Percentiles rank a stretch among this genome's conserved stretches.
phyloP scores from a whole-genome alignment of 2,888 invertebrate species.

The Nymphalis polychloros region DNA sequence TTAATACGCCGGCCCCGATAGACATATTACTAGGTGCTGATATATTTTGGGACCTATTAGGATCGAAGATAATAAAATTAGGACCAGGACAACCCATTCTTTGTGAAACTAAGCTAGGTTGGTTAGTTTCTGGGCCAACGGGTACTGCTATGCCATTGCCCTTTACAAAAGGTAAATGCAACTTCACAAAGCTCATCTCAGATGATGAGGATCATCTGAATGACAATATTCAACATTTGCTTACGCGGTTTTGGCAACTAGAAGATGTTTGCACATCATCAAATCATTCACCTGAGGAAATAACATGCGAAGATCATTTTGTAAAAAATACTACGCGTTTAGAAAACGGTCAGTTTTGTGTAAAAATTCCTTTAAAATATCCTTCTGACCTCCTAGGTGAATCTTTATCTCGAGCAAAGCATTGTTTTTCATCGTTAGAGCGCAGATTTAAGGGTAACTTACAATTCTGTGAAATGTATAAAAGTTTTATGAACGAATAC shows the following conservation, averaged over 20 bases:
- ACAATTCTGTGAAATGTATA: background rate
- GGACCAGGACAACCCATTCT: constrained; percentile 1
- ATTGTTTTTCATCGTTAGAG: constrained; percentile 23
- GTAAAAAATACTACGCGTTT: constrained; percentile 33
- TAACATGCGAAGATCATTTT: constrained; percentile 35
- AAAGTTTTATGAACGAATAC: constrained; percentile 1
- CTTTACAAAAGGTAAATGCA: no score
- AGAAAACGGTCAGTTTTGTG: constrained; percentile 35
- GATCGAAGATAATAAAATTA: constrained; percentile 6
- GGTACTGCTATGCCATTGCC: no score
- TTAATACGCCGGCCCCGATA: constrained; percentile 1
- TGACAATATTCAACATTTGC: background rate
- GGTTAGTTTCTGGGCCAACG: no score
- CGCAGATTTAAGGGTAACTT: constrained; percentile 2
- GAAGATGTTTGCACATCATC: constrained; percentile 6
- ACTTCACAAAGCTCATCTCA: no score
- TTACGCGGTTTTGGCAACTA: constrained; percentile 2
- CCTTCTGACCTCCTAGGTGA: constrained; percentile 32
- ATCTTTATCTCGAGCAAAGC: constrained; percentile 23
- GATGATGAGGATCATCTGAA: background rate
- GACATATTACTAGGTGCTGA: constrained; percentile 2
- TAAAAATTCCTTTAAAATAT: constrained; percentile 31
- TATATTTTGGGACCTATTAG: constrained; percentile 9
- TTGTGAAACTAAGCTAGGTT: background rate
- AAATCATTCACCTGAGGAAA: constrained; percentile 37